Evolutionary conservation across 1,140 invertebrate species (phyloP), one percentile per base, ranked within the genome.

Genomic region (Saccostrea cuccullata): DNA sequence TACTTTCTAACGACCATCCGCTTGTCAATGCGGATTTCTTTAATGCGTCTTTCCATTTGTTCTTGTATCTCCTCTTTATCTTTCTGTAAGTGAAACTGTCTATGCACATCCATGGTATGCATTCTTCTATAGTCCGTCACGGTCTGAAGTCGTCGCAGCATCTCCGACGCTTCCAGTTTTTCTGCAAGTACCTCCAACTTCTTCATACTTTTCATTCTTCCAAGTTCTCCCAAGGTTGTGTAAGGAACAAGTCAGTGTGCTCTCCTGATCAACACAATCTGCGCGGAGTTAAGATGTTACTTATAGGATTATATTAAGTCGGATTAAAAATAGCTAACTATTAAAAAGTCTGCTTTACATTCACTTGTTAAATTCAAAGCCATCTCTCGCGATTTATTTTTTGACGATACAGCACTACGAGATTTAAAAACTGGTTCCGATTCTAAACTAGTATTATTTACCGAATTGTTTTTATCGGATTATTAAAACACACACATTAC

Each of bases 41-140:
- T 23, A 26, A 77, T 36, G 26, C 70, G 70, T 15, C 30, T 77
- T 36, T 77, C 0, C 15, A 8, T 26, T 36, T 77, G 70, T 15
- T 77, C 26, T 15, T 77, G 23, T 77, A 77, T 12, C 13, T 77
- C 70, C 15, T 26, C 70, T 77, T 77, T 77, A 12, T 77, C 70
- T 77, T 77, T 77, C 26, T 77, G 70, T 77, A 77, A 36, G 26
- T 77, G 70, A 26, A 30, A 30, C 13, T 77, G 70, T 30, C 70
- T 77, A 15, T 77, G 70, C 11, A 77, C 30, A 77, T 77, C 70
- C 70, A 77, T 36, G 23, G 23, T 30, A 15, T 77, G 70, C 13
- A 77, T 30, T 36, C 30, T 26, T 77, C 26, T 77, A 36, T 77
- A 77, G 26, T 77, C 70, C 15, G 70, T 30, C 26, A 36, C 70